Percentiles rank a stretch among this genome's conserved stretches.
phyloP scores from a whole-genome alignment of 1,140 invertebrate genomes.

The Prorops nasuta region DNA sequence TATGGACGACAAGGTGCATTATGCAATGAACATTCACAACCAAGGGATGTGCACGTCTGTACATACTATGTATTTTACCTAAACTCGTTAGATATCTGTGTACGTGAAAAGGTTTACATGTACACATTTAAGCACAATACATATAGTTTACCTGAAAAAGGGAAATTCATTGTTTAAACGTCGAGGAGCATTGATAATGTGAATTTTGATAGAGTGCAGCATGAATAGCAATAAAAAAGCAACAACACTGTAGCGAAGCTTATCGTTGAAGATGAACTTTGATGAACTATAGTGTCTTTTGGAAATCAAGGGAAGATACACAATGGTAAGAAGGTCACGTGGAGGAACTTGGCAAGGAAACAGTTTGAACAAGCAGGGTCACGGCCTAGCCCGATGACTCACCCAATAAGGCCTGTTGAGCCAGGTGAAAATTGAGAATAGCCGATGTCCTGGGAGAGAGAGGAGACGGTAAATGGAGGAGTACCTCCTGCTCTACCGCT shows the following conservation, averaged over 20 bases:
- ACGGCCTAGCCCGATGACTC: conserved; percentile 46
- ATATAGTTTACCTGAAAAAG: too few relatives aligned
- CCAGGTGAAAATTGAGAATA: conserved; percentile 53
- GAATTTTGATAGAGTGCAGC: too few relatives aligned
- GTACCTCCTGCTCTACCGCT: conserved; percentile 54
- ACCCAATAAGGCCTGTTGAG: conserved; percentile 49
- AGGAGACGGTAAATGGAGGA: conserved; percentile 54
- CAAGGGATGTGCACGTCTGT: too few relatives aligned
- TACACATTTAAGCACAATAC: too few relatives aligned
- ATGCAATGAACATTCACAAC: too few relatives aligned
- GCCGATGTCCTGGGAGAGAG: conserved; percentile 53
- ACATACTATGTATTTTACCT: too few relatives aligned
- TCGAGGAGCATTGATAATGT: too few relatives aligned
- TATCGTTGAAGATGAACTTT: conserved; percentile 2
- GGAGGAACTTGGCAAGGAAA: conserved; percentile 16
- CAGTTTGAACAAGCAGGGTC: conserved; percentile 21
- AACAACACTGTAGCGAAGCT: too few relatives aligned
- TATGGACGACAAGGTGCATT: too few relatives aligned
- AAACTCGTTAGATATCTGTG: too few relatives aligned
- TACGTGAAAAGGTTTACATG: too few relatives aligned
- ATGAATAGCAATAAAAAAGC: not conserved
- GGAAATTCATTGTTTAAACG: too few relatives aligned
- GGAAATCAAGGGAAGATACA: conserved; percentile 1
- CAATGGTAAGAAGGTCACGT: conserved; percentile 1
- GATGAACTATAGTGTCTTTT: conserved; percentile 6